Percentiles rank a stretch among this genome's conserved stretches.
phyloP scores from a whole-genome alignment of 2,113 vertebrate genomes.

The Raja brachyura region DNA sequence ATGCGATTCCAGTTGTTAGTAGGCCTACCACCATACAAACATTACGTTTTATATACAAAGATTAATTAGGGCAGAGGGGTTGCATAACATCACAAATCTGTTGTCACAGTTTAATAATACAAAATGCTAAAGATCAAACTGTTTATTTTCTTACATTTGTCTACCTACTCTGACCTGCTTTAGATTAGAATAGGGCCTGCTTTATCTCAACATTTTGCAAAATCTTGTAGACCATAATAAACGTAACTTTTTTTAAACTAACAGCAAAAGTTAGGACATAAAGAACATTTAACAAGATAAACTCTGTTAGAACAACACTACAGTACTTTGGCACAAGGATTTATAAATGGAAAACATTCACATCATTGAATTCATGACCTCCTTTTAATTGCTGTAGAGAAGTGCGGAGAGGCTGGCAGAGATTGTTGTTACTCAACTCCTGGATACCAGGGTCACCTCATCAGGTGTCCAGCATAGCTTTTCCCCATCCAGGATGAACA shows the following conservation, averaged over 20 bases:
- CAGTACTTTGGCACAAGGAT: background rate
- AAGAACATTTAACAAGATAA: background rate
- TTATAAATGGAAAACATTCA: background rate
- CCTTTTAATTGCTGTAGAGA: background rate
- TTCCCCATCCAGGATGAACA: too few species aligned
- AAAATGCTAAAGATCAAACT: slow-evolving; percentile 4
- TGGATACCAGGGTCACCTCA: background rate
- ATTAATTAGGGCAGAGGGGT: background rate
- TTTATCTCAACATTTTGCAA: background rate
- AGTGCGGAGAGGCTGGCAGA: background rate
- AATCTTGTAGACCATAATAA: background rate
- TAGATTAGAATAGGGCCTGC: background rate
- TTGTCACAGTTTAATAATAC: background rate
- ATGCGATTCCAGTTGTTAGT: background rate
- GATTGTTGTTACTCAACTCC: background rate
- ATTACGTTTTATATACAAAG: background rate
- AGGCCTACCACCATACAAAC: background rate
- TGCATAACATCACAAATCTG: background rate
- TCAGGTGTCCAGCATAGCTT: too few species aligned
- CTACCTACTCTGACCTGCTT: background rate
- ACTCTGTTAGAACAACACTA: background rate
- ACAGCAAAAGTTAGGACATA: background rate
- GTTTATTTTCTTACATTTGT: background rate
- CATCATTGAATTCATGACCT: background rate
- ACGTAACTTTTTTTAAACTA: background rate